Evolutionary conservation across 2,113 vertebrate species (phyloP).

Genomic region (Corythoichthys intestinalis): DNA sequence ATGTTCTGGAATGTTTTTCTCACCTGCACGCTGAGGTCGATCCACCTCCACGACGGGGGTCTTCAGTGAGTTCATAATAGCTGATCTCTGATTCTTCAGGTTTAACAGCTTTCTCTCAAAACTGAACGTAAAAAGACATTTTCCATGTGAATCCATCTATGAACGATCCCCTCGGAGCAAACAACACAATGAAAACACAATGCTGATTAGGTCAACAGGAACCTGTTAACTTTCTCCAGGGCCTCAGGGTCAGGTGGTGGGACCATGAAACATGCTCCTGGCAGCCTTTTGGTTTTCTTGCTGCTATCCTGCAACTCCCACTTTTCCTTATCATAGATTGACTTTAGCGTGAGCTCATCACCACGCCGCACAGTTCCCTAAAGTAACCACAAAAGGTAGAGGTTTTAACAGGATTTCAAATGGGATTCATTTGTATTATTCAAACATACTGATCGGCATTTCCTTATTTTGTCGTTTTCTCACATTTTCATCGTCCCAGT

Average conservation of each 20-base stretch:
- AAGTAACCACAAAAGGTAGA: background rate
- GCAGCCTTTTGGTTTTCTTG: slow-evolving; percentile 71
- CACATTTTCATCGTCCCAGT: slow-evolving; percentile 85
- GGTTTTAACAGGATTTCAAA: background rate
- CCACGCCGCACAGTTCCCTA: slow-evolving; percentile 80
- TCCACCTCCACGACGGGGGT: slow-evolving; percentile 56
- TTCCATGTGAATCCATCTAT: background rate
- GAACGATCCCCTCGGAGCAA: background rate
- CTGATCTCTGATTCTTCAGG: slow-evolving; percentile 74
- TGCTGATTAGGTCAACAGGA: background rate
- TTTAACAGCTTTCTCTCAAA: slow-evolving; percentile 74
- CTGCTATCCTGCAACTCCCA: slow-evolving; percentile 79
- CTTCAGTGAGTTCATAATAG: slow-evolving; percentile 63
- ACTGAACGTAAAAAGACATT: slow-evolving; percentile 62
- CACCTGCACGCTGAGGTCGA: slow-evolving; percentile 64
- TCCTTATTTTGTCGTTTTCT: background rate
- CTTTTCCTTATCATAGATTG: slow-evolving; percentile 74
- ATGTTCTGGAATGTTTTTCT: slow-evolving; percentile 3
- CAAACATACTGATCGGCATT: background rate
- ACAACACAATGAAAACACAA: background rate
- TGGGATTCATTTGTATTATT: no score
- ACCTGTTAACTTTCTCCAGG: slow-evolving; percentile 77
- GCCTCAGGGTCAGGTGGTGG: slow-evolving; percentile 82
- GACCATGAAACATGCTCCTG: slow-evolving; percentile 83
- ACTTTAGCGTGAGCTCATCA: slow-evolving; percentile 75